Base-by-base conservation (phyloP, 2,797 vertebrate genomes). In the Babyrousa celebensis region DNA sequence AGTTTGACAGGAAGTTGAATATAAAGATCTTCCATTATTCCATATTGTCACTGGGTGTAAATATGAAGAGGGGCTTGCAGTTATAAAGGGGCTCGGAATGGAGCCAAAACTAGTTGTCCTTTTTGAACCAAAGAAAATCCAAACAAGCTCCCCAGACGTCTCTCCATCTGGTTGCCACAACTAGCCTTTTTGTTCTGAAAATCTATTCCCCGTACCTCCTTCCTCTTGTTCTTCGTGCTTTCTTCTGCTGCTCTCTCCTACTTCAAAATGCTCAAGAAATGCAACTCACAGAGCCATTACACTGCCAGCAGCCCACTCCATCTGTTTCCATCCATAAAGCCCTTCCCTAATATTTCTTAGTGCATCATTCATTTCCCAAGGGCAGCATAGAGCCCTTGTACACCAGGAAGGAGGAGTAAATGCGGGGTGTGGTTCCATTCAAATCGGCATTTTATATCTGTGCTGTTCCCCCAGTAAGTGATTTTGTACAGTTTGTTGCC, bases 191-290 rank as follows among this genome's bases (percentile, higher is more conserved):
- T 83, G 11, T 62, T 92, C 75, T 83, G 65, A 75, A 89, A 58
- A 32, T 48, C 43, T 56, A 67, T 67, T 21, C 20, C 27, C 32
- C 6, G 3, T 12, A 54, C 54, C 62, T 72, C 74, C 58, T 23
- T 91, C 52, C 56, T 72, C 71, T 75, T 52, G 17, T 29, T 75
- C 79, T 71, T 29, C 1, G 14, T 36, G 16, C 36, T 84, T 70
- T 63, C 17, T 54, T 72, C 56, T 56, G 71, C 74, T 63, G n/a
- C 25, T 58, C 52, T 71, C 27, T 63, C 79, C 54, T 52, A 72
- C 32, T 91, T 93, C 54, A 95, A 72, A 88, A 94, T 65, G 21
- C 40, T 87, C 27, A 16, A 95, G 82, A 95, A 91, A 91, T 29
- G 18, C 14, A 63, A 78, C 56, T 78, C 56, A n/a, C 48, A 74